Base-by-base conservation (phyloP, 2,797 vertebrate species). In the Streptopelia turtur region DNA sequence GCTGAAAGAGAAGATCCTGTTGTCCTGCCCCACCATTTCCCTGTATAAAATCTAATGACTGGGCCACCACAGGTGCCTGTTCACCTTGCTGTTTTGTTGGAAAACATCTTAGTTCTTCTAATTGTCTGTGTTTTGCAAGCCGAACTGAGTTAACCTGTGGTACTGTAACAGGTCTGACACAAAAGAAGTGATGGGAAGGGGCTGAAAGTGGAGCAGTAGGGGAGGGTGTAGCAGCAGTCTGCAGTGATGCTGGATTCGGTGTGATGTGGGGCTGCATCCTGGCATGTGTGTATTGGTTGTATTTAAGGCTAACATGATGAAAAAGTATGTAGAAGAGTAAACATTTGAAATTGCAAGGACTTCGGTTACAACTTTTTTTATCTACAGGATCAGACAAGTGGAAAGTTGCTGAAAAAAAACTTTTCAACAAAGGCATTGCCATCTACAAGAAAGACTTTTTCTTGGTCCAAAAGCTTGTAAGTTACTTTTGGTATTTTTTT, bases 401-500 rank as follows among this genome's bases (percentile, higher is more conserved):
- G 99, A 99, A 98, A 72, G 94, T 98, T 94, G 96, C 98, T 1
- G 99, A 99, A 98, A 98, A 98, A 96, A 99, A 98, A 55, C 97
- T 98, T 64, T 99, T 99, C 97, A 99, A 99, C 98, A 99, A 99
- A 98, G 99, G 99, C 97, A 99, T 99, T 92, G 93, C 98, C 27
- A 97, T 99, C 15, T 98, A 99, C 96, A 99, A 99, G 98, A 99
- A 99, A 90, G 99, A 99, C 89, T 99, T 99, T 95, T 99, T 99
- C 97, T 98, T 99, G 98, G 99, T 99, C 96, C 99, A 99, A 98
- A 99, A 99, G 95, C 98, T 99, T 98, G 99, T 98, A 94, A 97
- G 98, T 97, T 77, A n/a, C 15, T 22, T 50, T 56, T n/a, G 49
- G 35, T n/a, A 45, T 28, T 66, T 31, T 66, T 63, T 66, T 63